Base-by-base conservation (phyloP, 1,140 invertebrate genomes). In the Melanaphis sacchari region DNA sequence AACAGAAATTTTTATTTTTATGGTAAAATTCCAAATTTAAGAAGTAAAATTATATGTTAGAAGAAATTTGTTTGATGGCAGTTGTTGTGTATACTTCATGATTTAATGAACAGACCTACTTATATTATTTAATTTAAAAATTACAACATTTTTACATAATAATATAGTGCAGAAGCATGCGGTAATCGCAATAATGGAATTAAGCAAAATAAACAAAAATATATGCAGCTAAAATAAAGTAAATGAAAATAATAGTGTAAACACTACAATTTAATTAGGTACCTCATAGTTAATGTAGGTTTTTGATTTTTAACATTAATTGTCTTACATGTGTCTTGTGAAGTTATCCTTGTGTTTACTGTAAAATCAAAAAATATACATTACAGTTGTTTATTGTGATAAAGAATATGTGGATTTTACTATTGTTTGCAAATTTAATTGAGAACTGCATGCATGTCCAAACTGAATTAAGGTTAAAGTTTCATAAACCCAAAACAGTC, bases 341-440 rank as follows among this genome's bases (percentile, higher is more conserved):
- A 24, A 46, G 26, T 91, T 91, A 93, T 93, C 49, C 91, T 93
- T 84, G 91, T 84, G 18, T 85, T 93, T 93, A 93, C 91, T 93
- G 91, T 93, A 93, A 93, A 93, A 84, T 93, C 8, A 82, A 93
- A 93, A 85, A 90, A 85, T 91, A 76, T 81, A n/a, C 22, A 90
- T 43, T 91, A 76, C 41, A 91, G n/a, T n/a, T 91, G 8, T 52
- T 52, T 85, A 41, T 40, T 84, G 82, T 8, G 8, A 8, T 2
- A 22, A 82, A 82, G 36, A 38, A 40, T 38, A 82, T 40, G 22
- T 40, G 36, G 24, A 82, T 82, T 82, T 82, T 21, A n/a, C 4
- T 18, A n/a, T 76, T 38, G 22, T 40, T 26, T 41, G 2, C 31
- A 84, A 11, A 26, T 84, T 40, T 41, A 26, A 26, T 84, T 40